phyloP scores from a whole-genome alignment of 2,113 vertebrate genomes.

The Etheostoma cragini region DNA sequence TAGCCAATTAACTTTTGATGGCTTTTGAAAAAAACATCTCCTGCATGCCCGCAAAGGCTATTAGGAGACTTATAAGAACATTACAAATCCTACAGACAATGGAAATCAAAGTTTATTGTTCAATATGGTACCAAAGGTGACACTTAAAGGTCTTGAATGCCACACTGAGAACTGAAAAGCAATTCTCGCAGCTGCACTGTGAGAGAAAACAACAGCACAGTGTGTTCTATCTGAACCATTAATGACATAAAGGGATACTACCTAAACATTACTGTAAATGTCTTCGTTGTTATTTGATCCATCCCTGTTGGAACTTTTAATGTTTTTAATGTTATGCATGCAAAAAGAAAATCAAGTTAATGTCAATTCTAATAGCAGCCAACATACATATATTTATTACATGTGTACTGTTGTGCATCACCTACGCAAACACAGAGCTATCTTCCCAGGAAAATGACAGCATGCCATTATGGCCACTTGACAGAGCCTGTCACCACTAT shows the following conservation, averaged over 20 bases:
- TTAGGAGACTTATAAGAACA: constrained; percentile 54
- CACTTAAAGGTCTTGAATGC: constrained; percentile 43
- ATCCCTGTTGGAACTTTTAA: constrained; percentile 22
- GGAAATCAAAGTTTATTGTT: constrained; percentile 75
- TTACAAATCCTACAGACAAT: constrained; percentile 61
- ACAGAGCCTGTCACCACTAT: constrained; percentile 75
- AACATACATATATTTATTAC: constrained; percentile 56
- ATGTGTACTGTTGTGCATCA: constrained; percentile 50
- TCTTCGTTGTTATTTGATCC: constrained; percentile 21
- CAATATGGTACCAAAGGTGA: constrained; percentile 38
- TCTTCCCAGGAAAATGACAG: constrained; percentile 70
- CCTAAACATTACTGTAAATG: constrained; percentile 20
- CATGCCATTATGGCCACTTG: constrained; percentile 78
- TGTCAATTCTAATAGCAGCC: constrained; percentile 46
- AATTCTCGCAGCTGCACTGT: constrained; percentile 53
- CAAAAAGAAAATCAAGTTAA: constrained; percentile 33
- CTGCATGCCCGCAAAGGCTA: constrained; percentile 31
- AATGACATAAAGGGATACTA: constrained; percentile 41
- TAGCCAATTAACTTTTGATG: constrained; percentile 68
- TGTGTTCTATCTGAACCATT: constrained; percentile 35
- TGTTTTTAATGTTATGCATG: constrained; percentile 33
- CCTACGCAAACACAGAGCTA: constrained; percentile 58
- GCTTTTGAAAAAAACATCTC: constrained; percentile 42
- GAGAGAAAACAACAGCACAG: constrained; percentile 26
- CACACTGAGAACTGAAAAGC: constrained; percentile 16